These are phyloP conservation scores for Thomomys bottae DNA, from an alignment of 2,113 vertebrate species.

Conservation along the genomic window DNA sequence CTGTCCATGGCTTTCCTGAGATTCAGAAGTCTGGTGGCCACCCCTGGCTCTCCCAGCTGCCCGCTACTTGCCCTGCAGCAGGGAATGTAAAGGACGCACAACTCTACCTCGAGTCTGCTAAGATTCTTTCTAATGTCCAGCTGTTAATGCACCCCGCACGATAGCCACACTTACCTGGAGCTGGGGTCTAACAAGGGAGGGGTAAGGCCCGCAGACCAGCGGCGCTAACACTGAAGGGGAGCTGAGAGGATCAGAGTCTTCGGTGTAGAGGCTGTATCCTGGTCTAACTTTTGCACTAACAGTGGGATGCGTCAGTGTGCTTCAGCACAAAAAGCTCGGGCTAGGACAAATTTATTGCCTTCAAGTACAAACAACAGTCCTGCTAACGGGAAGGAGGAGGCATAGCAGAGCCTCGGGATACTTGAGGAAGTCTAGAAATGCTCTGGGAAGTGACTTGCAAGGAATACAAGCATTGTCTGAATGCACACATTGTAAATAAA, in stretches of 20 bases:
- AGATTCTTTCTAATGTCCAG: background rate
- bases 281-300: background rate
- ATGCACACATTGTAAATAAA: constrained; percentile 39
- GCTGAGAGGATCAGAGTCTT: background rate
- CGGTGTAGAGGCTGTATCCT: background rate
- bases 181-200: background rate
- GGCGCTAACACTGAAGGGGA: background rate
- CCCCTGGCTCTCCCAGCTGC: background rate
- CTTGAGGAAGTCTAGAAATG: constrained; percentile 48
- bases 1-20: constrained; percentile 65
- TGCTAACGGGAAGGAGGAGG: constrained; percentile 44
- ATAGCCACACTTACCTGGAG: background rate
- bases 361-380: constrained; percentile 72
- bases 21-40: constrained; percentile 23
- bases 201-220: background rate
- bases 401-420: constrained; percentile 23
- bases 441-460: constrained; percentile 73
- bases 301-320: background rate
- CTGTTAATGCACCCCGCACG: background rate
- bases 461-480: constrained; percentile 63
- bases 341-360: constrained; percentile 66
- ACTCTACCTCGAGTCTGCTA: background rate
- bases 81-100: background rate
- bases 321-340: constrained; percentile 44
- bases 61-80: background rate